Conservation (phyloP, 2,888 invertebrate species). For the Andrena hattorfiana region DNA sequence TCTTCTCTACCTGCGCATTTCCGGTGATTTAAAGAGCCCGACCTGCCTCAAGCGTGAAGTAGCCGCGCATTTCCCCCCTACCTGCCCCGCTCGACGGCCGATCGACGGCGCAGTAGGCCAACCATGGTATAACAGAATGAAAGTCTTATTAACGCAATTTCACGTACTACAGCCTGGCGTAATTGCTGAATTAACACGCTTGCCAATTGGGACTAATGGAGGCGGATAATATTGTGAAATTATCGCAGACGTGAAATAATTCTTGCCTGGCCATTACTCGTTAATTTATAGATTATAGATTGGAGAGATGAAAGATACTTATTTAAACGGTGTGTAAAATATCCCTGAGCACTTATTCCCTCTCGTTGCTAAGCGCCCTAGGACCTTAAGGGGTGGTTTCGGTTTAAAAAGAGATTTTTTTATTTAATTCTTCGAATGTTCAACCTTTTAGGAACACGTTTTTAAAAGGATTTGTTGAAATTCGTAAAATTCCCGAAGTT, state of each 20-base stretch:
- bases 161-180: conserved; percentile 27
- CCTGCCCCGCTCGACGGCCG: conserved; percentile 10
- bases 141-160: conserved; percentile 59
- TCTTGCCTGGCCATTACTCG: conserved; percentile 1
- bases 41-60: conserved; percentile 62
- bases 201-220: conserved; percentile 32
- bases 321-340: too few species aligned
- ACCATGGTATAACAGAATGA: conserved; percentile 35
- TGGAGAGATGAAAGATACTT: too few species aligned
- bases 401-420: too few species aligned
- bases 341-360: too few species aligned
- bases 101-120: conserved; percentile 40
- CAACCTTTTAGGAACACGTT: too few species aligned
- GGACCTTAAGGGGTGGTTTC: too few species aligned
- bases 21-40: conserved; percentile 62
- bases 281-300: not conserved
- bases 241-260: conserved; percentile 27
- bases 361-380: too few species aligned
- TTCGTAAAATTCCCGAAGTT: too few species aligned
- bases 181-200: conserved; percentile 53
- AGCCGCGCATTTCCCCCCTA: conserved; percentile 27
- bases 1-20: conserved; percentile 64
- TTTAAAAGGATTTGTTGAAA: too few species aligned
- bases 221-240: conserved; percentile 39
- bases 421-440: too few species aligned